Evolutionary conservation across 2,888 invertebrate genomes (phyloP).

Genomic region (Epirrita christyi): DNA sequence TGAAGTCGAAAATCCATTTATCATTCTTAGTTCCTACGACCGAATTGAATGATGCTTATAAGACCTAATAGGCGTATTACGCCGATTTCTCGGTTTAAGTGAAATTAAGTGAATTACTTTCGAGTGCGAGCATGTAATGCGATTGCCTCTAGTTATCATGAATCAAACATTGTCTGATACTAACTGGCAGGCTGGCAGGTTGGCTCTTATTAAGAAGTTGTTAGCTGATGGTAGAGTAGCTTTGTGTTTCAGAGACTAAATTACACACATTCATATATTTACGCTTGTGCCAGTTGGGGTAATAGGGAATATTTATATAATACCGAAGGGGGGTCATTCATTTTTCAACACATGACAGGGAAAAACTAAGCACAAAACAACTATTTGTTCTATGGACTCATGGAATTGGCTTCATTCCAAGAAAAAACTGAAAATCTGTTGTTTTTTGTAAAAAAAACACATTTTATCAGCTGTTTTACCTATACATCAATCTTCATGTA

Average conservation of each 20-base stretch:
- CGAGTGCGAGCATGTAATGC: conserved; percentile 60
- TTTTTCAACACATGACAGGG: too few relatives aligned
- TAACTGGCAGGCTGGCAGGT: conserved; percentile 59
- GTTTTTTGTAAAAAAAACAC: too few relatives aligned
- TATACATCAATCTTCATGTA: too few relatives aligned
- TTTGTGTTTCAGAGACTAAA: conserved; percentile 23
- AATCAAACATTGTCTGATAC: conserved; percentile 66
- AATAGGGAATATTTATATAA: too few relatives aligned
- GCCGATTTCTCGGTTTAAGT: conserved; percentile 67
- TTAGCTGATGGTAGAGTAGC: conserved; percentile 63
- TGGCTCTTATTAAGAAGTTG: conserved; percentile 73
- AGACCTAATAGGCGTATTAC: conserved; percentile 65
- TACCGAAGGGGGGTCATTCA: too few relatives aligned
- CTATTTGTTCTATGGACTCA: too few relatives aligned
- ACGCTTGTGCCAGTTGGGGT: background rate
- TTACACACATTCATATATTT: background rate
- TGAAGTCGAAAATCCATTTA: conserved; percentile 33
- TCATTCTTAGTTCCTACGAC: conserved; percentile 38
- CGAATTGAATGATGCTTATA: conserved; percentile 63
- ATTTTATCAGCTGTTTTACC: too few relatives aligned
- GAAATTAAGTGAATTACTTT: conserved; percentile 72
- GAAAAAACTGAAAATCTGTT: too few relatives aligned
- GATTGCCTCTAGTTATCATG: conserved; percentile 79
- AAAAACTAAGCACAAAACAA: too few relatives aligned
- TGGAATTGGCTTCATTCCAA: too few relatives aligned